Base-by-base conservation (phyloP, 1,140 invertebrate genomes). In the Acromyrmex echinatior region DNA sequence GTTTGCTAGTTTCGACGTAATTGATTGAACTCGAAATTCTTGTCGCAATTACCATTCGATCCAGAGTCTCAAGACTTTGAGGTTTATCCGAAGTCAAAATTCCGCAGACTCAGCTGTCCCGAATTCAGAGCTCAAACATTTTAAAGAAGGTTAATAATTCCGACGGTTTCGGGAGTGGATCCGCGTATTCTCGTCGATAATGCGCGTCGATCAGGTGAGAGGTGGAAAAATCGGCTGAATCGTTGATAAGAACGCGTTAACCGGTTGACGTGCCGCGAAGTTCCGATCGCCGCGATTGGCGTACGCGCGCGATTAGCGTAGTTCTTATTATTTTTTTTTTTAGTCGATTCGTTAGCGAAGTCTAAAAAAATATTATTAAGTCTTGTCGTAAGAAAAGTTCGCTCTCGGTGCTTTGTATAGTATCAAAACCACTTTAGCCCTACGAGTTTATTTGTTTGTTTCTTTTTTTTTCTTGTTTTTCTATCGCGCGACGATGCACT, bases 301-400 rank as follows among this genome's bases (percentile, higher is more conserved):
- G n/a, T 63, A 0, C 14, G 80, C 68, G 80, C 70, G 68, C 70
- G 70, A 62, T 62, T 84, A 70, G 51, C 65, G 31, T 80, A 39
- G 28, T 16, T 45, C 31, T 28, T 45, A 39, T 45, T 39, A 14
- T n/a, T 66, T 68, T 35, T 31, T 49, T 70, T 21, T 53, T 80
- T 53, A 60, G 45, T 86, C 58, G 45, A 68, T 86, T 86, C 78
- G 18, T 82, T 80, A 80, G 86, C 66, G 66, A 68, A 86, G 63
- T 82, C 68, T 87, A 84, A 87, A 84, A 87, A 87, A 87, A 87
- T 87, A 87, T 85, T 62, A 39, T 71, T 71, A 71, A 87, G 86
- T 87, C 58, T 84, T 51, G 53, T 62, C 62, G 66, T 87, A 84
- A 87, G 80, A 87, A 87, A 87, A 84, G 68, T 87, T 74, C 71